Percentiles rank a stretch among this genome's conserved stretches.
phyloP scores from a whole-genome alignment of 2,113 vertebrate species.

The Oreochromis niloticus region DNA sequence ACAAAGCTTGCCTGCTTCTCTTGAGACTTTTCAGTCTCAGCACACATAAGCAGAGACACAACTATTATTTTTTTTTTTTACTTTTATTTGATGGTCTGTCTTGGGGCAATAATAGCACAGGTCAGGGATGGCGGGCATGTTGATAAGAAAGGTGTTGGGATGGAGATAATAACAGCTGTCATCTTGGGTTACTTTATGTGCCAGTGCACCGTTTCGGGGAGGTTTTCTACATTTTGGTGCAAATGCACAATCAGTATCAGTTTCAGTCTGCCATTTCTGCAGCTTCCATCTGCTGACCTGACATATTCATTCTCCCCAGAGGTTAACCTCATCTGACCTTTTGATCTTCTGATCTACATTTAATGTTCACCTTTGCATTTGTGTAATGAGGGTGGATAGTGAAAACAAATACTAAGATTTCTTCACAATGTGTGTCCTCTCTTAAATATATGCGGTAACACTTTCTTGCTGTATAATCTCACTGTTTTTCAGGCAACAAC shows the following conservation, averaged over 20 bases:
- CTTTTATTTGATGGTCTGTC: constrained; percentile 7
- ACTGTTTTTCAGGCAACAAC: neutral
- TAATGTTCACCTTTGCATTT: neutral
- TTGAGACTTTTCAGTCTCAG: neutral
- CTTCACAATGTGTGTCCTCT: neutral
- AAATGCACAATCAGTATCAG: neutral
- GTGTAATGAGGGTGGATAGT: neutral
- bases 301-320: neutral
- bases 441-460: neutral
- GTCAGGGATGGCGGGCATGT: neutral
- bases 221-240: neutral
- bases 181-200: neutral
- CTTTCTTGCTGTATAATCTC: neutral
- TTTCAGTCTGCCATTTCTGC: neutral
- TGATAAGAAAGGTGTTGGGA: constrained; percentile 4
- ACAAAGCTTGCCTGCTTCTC: neutral
- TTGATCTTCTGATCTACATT: neutral
- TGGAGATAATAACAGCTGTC: constrained; percentile 2
- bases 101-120: constrained; percentile 1
- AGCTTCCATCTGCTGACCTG: neutral
- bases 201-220: neutral
- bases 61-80: neutral
- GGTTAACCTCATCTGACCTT: neutral
- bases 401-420: neutral
- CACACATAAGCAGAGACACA: neutral